These are phyloP conservation scores for Apamea sordens DNA, from an alignment of 2,888 invertebrate species.

Conservation along the genomic window DNA sequence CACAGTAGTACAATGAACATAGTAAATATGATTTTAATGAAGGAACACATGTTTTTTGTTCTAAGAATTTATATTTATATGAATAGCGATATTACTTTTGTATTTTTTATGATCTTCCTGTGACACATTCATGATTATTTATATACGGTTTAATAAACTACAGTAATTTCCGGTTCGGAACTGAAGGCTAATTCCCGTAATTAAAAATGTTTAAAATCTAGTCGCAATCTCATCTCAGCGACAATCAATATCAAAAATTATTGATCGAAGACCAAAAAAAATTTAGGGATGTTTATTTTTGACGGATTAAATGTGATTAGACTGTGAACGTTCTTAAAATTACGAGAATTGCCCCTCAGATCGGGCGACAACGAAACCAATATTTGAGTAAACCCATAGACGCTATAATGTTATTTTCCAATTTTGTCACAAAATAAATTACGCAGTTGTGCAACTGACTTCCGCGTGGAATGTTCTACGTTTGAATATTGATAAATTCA, in stretches of 20 bases:
- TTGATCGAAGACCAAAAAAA: too few species aligned
- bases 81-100: neutral
- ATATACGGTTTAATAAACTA: neutral
- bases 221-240: neutral
- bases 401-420: neutral
- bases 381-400: neutral
- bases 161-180: neutral
- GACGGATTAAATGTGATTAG: neutral
- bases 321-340: neutral
- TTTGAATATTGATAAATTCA: conserved; percentile 41
- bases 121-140: conserved; percentile 6
- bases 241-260: neutral
- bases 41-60: conserved; percentile 34
- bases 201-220: neutral
- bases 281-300: neutral
- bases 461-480: conserved; percentile 39
- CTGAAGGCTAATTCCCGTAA: neutral
- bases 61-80: conserved; percentile 11
- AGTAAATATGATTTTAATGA: conserved; percentile 51
- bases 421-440: conserved; percentile 21
- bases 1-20: conserved; percentile 22
- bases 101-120: neutral
- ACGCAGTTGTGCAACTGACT: conserved; percentile 34
- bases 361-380: conserved; percentile 5
- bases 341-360: neutral